phyloP scores from a whole-genome alignment of 2,797 vertebrate genomes.

The Dallia pectoralis region DNA sequence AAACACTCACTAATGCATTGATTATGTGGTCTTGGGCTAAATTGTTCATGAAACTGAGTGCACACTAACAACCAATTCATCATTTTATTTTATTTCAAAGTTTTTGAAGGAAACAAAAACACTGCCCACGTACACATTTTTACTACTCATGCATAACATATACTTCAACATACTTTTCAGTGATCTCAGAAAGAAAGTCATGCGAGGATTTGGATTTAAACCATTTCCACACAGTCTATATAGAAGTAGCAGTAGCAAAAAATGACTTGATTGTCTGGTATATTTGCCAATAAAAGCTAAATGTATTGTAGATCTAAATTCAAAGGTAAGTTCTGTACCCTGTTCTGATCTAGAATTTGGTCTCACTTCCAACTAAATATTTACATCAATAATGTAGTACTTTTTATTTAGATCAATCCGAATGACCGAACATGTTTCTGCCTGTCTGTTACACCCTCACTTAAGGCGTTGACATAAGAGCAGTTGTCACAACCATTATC shows the following conservation, averaged over 20 bases:
- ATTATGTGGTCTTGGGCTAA: not conserved
- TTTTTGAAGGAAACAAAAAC: not conserved
- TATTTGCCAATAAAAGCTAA: slow-evolving; percentile 53
- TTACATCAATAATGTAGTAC: not conserved
- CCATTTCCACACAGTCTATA: slow-evolving; percentile 24
- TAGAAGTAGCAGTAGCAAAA: slow-evolving; percentile 44
- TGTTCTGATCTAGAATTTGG: not conserved
- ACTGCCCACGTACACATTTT: no score
- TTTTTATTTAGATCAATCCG: not conserved
- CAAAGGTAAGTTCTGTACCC: slow-evolving; percentile 12
- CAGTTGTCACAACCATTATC: not conserved
- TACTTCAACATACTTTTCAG: not conserved
- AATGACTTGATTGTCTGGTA: slow-evolving; percentile 42
- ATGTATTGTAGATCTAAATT: slow-evolving; percentile 29
- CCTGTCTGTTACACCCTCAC: not conserved
- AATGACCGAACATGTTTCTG: not conserved
- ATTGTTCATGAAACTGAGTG: no score
- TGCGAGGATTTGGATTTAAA: slow-evolving; percentile 13
- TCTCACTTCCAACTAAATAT: not conserved
- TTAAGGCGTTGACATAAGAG: not conserved
- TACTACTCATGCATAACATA: not conserved
- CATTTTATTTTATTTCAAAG: not conserved
- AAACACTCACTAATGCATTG: not conserved
- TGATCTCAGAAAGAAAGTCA: slow-evolving; percentile 23
- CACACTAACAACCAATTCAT: no score